Percentiles rank a stretch among this genome's conserved stretches.
Evolutionary conservation across 1,140 invertebrate species (phyloP).

Genomic region (Megathymus violae): DNA sequence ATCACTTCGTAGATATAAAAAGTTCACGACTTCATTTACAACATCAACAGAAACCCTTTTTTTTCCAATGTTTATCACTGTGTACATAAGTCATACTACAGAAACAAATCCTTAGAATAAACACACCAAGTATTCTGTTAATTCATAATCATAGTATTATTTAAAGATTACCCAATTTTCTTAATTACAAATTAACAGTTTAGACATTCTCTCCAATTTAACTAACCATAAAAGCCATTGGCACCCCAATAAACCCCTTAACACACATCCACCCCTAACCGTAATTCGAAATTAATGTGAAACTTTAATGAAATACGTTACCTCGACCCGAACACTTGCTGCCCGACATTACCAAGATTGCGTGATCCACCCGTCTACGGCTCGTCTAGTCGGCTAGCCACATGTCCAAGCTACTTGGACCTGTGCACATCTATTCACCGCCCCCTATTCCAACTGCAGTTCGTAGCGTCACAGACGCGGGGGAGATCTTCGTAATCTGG

Average conservation of each 20-base stretch:
- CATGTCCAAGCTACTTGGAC: conserved; percentile 53
- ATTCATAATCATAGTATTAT: too few species aligned
- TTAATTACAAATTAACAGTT: neutral
- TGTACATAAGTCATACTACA: too few species aligned
- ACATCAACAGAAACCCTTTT: too few species aligned
- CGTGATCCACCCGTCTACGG: conserved; percentile 64
- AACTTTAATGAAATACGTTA: conserved; percentile 35
- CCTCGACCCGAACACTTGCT: conserved; percentile 49
- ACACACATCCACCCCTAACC: conserved; percentile 53
- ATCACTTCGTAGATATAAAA: too few species aligned
- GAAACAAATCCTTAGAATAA: too few species aligned
- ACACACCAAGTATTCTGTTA: too few species aligned
- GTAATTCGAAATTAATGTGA: conserved; percentile 33
- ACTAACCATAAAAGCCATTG: conserved; percentile 13
- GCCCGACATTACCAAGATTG: conserved; percentile 56
- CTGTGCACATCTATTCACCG: conserved; percentile 51
- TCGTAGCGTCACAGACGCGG: conserved; percentile 34
- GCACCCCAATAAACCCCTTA: conserved; percentile 29
- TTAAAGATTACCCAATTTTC: neutral
- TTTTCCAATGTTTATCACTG: too few species aligned
- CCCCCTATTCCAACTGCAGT: conserved; percentile 35
- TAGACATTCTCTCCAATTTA: neutral
- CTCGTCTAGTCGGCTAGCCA: conserved; percentile 70
- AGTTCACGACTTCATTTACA: too few species aligned
- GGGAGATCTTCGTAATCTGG: conserved; percentile 50